Evolutionary conservation across 2,113 vertebrate species (phyloP).

Genomic region (Cathartes aura): DNA sequence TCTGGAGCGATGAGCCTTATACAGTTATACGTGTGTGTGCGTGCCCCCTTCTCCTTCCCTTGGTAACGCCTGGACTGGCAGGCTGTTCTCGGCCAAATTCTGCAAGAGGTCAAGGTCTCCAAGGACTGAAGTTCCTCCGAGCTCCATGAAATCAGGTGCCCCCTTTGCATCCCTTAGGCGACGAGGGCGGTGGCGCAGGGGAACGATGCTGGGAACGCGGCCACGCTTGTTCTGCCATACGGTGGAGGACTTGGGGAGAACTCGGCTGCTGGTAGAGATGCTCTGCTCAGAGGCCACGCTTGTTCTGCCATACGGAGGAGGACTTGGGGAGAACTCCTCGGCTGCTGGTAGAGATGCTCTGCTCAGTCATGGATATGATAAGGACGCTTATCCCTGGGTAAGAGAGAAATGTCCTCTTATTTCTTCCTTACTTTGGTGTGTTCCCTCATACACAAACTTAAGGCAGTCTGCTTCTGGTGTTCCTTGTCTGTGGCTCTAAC

Average conservation of each 20-base stretch:
- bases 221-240: rapidly evolving
- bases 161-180: too few species aligned
- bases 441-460: not conserved
- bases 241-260: not conserved
- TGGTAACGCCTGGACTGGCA: too few species aligned
- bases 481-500: not conserved
- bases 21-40: rapidly evolving
- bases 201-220: not conserved
- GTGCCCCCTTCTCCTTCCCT: not conserved
- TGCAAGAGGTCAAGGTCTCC: not conserved
- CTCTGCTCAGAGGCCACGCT: rapidly evolving
- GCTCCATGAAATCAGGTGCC: too few species aligned
- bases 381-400: not conserved
- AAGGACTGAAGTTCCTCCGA: not conserved
- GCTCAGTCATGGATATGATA: rapidly evolving
- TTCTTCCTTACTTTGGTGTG: not conserved
- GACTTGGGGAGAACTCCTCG: too few species aligned
- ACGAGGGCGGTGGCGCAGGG: rapidly evolving
- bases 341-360: not conserved
- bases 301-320: not conserved
- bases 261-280: not conserved
- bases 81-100: not conserved
- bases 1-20: not conserved
- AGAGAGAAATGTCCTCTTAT: not conserved
- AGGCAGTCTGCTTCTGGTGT: not conserved